Conservation (phyloP, 2,797 vertebrate species). For the Sebastes vulpes region DNA sequence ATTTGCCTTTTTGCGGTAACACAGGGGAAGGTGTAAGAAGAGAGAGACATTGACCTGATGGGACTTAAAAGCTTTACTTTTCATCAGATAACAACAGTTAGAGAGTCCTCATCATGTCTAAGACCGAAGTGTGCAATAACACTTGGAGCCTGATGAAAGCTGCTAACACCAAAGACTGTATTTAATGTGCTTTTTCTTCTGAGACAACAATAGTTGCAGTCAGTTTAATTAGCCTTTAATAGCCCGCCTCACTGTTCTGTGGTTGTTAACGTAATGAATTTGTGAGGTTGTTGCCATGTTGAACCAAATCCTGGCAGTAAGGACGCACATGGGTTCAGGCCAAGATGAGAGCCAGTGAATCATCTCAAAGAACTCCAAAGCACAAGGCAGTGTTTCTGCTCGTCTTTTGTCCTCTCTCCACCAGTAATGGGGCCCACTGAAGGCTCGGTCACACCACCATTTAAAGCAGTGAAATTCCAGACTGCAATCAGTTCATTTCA, state of each 20-base stretch:
- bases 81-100: background rate
- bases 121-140: background rate
- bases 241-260: background rate
- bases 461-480: background rate
- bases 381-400: background rate
- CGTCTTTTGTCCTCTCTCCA: background rate
- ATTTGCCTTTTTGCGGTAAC: background rate
- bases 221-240: slow-evolving; percentile 17
- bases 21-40: background rate
- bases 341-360: background rate
- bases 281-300: slow-evolving; percentile 6
- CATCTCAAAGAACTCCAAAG: background rate
- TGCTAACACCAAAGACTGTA: background rate
- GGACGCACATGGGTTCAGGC: background rate
- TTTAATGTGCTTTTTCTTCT: slow-evolving; percentile 19
- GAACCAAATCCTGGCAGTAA: background rate
- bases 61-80: background rate
- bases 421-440: background rate
- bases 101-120: background rate
- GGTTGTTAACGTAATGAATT: slow-evolving; percentile 2
- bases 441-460: background rate
- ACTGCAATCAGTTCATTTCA: background rate
- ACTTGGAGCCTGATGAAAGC: slow-evolving; percentile 28
- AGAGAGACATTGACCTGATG: background rate
- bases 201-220: background rate